Evolutionary conservation across 2,888 invertebrate species (phyloP).

Genomic region (Ormia ochracea): DNA sequence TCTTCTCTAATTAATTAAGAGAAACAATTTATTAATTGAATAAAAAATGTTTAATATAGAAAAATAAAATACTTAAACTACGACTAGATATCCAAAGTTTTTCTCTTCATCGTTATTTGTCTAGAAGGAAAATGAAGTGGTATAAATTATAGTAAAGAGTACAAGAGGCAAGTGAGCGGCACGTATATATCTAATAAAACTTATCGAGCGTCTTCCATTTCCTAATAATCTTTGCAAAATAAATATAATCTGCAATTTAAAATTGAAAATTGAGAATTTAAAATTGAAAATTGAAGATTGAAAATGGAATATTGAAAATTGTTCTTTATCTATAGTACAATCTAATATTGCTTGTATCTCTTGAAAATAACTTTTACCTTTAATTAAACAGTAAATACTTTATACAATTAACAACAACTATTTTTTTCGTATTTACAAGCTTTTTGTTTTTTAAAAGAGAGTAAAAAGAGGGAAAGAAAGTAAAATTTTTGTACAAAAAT

Average conservation of each 20-base stretch:
- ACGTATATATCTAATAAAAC: not conserved
- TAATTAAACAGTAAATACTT: not conserved
- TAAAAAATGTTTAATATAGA: conserved; percentile 24
- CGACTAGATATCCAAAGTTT: conserved; percentile 57
- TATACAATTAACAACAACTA: conserved; percentile 53
- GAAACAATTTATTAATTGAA: conserved; percentile 46
- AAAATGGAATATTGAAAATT: not conserved
- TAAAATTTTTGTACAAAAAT: conserved; percentile 49
- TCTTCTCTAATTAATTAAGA: conserved; percentile 36
- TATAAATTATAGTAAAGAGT: too few species aligned
- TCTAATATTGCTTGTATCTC: conserved; percentile 57
- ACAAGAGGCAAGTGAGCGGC: too few species aligned
- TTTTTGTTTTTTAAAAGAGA: not conserved
- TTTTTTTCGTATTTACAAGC: conserved; percentile 49
- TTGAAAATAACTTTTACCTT: conserved; percentile 4
- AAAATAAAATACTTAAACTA: conserved; percentile 53
- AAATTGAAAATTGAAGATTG: too few species aligned
- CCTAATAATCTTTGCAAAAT: not conserved
- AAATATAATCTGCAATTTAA: too few species aligned
- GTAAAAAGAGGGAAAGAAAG: not conserved
- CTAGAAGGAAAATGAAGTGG: too few species aligned
- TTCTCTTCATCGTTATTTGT: not conserved
- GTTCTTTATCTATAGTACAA: conserved; percentile 18
- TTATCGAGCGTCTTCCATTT: conserved; percentile 5
- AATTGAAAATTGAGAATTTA: too few species aligned